Evolutionary conservation across 2,797 vertebrate genomes (phyloP), one percentile per base, ranked within the genome.

Genomic region (Notolepis coatsorum): DNA sequence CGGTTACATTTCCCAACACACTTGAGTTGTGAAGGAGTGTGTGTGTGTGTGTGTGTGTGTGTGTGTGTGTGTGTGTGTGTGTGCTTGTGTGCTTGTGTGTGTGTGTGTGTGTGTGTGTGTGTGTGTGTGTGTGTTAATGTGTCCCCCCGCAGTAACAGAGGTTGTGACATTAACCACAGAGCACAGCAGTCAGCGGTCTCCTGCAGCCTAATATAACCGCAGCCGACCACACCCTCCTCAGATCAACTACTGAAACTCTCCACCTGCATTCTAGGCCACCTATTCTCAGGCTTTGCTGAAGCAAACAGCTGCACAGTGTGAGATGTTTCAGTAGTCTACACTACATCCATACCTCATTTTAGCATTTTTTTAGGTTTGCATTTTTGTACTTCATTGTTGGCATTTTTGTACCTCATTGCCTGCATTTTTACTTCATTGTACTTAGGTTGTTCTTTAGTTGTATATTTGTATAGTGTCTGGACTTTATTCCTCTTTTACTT

Each of bases 271-370:
- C 27, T 54, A 47, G 25, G 39, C 28, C 58, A 27, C 28, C 7
- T 1, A 41, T 46, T 43, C 65, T 82, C 42, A 70, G 15, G 70
- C 74, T 86, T 38, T 79, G 75, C 66, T 74, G 54, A 71, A 42
- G 38, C 61, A 49, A 71, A 76, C 62, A 71, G 30, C 7, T 61
- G 10, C 3, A 37, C n/a, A n/a, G n/a, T n/a, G n/a, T n/a, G n/a
- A n/a, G n/a, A n/a, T n/a, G n/a, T n/a, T n/a, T n/a, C n/a, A n/a
- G n/a, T n/a, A n/a, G n/a, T n/a, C n/a, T n/a, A n/a, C n/a, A n/a
- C n/a, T n/a, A n/a, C n/a, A n/a, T n/a, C n/a, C n/a, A n/a, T n/a
- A n/a, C n/a, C n/a, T n/a, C n/a, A n/a, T n/a, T n/a, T n/a, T n/a
- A n/a, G n/a, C n/a, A n/a, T n/a, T n/a, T n/a, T n/a, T n/a, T n/a